Percentiles rank a stretch among this genome's conserved stretches.
Conservation (phyloP, 2,797 vertebrate species). For the Typhlichthys eigenmanni region DNA sequence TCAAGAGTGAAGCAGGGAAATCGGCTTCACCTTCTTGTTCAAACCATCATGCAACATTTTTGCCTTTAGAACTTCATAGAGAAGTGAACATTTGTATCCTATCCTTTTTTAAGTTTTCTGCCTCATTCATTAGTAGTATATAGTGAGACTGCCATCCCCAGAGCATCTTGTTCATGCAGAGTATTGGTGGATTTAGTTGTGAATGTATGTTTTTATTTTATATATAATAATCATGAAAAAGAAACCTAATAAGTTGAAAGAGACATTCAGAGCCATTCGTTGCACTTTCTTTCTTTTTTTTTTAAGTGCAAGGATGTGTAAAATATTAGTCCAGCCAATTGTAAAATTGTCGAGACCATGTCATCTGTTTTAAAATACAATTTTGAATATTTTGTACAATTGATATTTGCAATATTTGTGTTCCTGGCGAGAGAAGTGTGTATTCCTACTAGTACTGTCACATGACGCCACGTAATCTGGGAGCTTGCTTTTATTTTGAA, state of each 20-base stretch:
- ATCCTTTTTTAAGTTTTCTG: constrained; percentile 8
- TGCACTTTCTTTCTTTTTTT: constrained; percentile 54
- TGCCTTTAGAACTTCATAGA: constrained; percentile 17
- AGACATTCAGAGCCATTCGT: constrained; percentile 60
- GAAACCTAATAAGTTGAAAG: constrained; percentile 19
- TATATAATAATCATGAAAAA: not conserved
- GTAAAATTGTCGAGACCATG: constrained; percentile 12
- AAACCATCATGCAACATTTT: constrained; percentile 21
- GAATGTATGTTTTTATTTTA: constrained; percentile 2
- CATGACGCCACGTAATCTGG: constrained; percentile 14
- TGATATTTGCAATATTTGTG: constrained; percentile 55
- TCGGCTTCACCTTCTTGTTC: constrained; percentile 10
- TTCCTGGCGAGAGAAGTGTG: constrained; percentile 11
- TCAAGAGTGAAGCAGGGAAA: constrained; percentile 27
- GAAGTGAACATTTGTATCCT: constrained; percentile 14
- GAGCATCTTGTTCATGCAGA: constrained; percentile 79
- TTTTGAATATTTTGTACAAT: constrained; percentile 43
- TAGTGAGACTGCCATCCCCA: constrained; percentile 76
- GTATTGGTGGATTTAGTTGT: constrained; percentile 63
- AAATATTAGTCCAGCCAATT: constrained; percentile 15
- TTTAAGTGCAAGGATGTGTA: constrained; percentile 37
- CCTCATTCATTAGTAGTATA: constrained; percentile 36
- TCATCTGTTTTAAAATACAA: not conserved
- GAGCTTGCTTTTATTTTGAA: not conserved
- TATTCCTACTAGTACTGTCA: constrained; percentile 13